Base-by-base conservation (phyloP, 2,797 vertebrate genomes). In the Phoebastria nigripes region DNA sequence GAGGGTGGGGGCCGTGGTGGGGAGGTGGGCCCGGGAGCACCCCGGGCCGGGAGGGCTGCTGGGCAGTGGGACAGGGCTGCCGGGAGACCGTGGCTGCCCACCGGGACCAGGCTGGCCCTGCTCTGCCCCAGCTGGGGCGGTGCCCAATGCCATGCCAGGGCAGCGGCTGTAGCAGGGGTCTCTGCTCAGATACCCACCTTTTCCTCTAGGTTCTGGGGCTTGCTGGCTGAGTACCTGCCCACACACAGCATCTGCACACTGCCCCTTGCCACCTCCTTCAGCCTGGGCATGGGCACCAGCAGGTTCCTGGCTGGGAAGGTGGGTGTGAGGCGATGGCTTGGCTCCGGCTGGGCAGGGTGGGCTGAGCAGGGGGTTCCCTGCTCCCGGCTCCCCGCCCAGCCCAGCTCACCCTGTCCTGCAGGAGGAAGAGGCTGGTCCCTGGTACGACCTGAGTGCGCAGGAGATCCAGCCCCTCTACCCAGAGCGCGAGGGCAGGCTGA, bases 221-320 rank as follows among this genome's bases (percentile, higher is more conserved):
- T 97, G 49, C 97, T 99, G 89, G 97, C 97, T 0, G 97, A 97
- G 65, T 96, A 98, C 81, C 98, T 99, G 74, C 98, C 98, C 90
- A 90, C 98, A 3, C 99, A 99, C 83, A 98, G 97, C 51, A 97
- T 98, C 33, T 97, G 97, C 51, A 96, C 95, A 0, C 98, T 99
- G 52, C 99, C 99, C 55, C 99, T 99, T 6, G 61, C 97, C 94
- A 99, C 99, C 12, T 99, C 98, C 47, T 99, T 99, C 98, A 99
- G 98, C 96, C 98, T 99, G 97, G 99, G 99, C 89, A 98, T 99
- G 97, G 99, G 99, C 39, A 98, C 97, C 63, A 97, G 97, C 6
- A 56, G 98, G 46, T 99, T 98, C 97, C 97, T 97, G 96, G 98
- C 97, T 5, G 99, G 99, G 80, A 97, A 99, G 99, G 99, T 99